Evolutionary conservation across 2,797 vertebrate species (phyloP), one percentile per base, ranked within the genome.

Genomic region (Oryzias dopingdopingensis): DNA sequence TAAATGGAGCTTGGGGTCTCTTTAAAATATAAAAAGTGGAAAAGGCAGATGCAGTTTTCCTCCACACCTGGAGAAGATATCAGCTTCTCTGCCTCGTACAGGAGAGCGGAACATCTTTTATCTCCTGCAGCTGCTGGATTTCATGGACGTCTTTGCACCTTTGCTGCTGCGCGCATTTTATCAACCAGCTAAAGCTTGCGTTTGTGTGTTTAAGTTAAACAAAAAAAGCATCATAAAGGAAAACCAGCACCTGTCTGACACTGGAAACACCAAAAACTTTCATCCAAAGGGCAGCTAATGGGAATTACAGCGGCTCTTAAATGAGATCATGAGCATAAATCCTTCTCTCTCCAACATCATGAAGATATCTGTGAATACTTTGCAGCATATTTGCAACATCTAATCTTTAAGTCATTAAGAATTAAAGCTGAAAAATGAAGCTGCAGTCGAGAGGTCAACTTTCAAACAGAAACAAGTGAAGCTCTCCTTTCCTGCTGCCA

Each of bases 51-150:
- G 59, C 41, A 14, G 60, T 75, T 52, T 55, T 16, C n/a, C 64
- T 70, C 74, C 69, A 81, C 82, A 88, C 81, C 83, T 85, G 85
- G 64, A 58, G 62, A 85, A 83, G 45, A 57, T 78, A 87, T 84
- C 74, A 74, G 62, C 55, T 16, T 61, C 58, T 17, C 64, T 64
- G 67, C 42, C 4, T 55, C 45, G 46, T 14, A 61, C 37, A 17
- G 42, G 32, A 59, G 40, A 47, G 47, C 40, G 49, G 60, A 59
- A 42, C 70, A 62, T 51, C 53, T 51, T 2, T 59, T 49, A 32
- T 32, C 44, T 53, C 48, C 64, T 60, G 62, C 58, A 71, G 70
- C 62, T 18, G 52, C 57, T 67, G 56, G 59, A 72, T 70, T 78
- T 61, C 16, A 44, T 14, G 52, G 49, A 49, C 64, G 70, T 24